Conservation (phyloP, 2,797 vertebrate species). For the Botia kubotai region DNA sequence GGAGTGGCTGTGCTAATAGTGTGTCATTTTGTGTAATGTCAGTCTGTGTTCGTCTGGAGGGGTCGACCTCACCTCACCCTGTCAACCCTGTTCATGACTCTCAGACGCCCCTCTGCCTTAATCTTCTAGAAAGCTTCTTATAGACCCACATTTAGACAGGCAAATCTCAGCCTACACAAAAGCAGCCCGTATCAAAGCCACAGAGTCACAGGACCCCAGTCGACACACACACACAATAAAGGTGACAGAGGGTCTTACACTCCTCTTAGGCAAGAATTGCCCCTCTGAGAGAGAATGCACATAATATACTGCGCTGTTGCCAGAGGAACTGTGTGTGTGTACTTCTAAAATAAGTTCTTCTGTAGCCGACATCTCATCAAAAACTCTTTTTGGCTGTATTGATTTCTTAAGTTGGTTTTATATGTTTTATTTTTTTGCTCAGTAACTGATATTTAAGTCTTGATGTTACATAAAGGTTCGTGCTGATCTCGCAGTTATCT, state of each 20-base stretch:
- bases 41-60: neutral
- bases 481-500: too few species aligned
- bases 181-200: constrained; percentile 9
- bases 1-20: constrained; percentile 6
- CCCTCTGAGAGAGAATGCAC: neutral
- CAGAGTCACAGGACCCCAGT: constrained; percentile 35
- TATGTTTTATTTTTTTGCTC: neutral
- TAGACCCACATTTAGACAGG: constrained; percentile 27
- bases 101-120: constrained; percentile 22
- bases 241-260: neutral
- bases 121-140: constrained; percentile 43
- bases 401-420: neutral
- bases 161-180: constrained; percentile 47
- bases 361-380: too few species aligned
- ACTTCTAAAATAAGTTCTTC: neutral
- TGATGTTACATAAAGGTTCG: too few species aligned
- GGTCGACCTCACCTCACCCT: constrained; percentile 29
- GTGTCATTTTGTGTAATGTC: constrained; percentile 19
- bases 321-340: constrained; percentile 3
- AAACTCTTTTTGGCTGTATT: too few species aligned
- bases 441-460: too few species aligned
- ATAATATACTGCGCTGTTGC: constrained; percentile 15
- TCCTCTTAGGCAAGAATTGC: neutral
- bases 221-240: constrained; percentile 9
- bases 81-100: constrained; percentile 5